These are phyloP conservation scores for Drosophila antonietae DNA, from an alignment of 2,888 invertebrate genomes.

Conservation along the genomic window DNA sequence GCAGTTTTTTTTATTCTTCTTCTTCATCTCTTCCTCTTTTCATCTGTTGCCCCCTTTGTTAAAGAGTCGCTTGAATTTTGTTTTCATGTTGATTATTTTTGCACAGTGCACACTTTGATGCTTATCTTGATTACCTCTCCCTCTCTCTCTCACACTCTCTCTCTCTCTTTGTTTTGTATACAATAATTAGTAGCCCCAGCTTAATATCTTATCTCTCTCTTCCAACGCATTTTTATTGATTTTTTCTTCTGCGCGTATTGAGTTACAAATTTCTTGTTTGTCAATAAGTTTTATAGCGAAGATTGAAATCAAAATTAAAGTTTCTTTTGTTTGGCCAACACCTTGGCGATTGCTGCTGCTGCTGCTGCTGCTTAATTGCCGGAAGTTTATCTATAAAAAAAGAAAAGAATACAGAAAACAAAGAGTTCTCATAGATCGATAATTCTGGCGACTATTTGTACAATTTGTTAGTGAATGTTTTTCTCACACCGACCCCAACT, in stretches of 20 bases:
- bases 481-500: constrained; percentile 73
- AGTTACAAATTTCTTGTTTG: constrained; percentile 32
- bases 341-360: neutral
- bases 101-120: constrained; percentile 61
- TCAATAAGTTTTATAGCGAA: neutral
- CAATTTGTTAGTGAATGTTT: constrained; percentile 62
- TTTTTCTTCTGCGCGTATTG: constrained; percentile 36
- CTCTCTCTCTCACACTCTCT: neutral
- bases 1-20: constrained; percentile 14
- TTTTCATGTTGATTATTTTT: constrained; percentile 43
- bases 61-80: constrained; percentile 27
- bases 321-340: neutral
- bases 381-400: constrained; percentile 55
- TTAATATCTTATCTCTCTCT: constrained; percentile 9
- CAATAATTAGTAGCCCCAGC: constrained; percentile 39
- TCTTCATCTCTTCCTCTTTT: neutral
- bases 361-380: constrained; percentile 51
- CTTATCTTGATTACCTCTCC: constrained; percentile 55
- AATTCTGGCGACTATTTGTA: constrained; percentile 45
- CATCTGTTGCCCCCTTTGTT: constrained; percentile 12
- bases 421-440: constrained; percentile 52
- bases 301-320: neutral
- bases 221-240: constrained; percentile 44
- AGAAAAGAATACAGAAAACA: constrained; percentile 1
- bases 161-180: constrained; percentile 9